Evolutionary conservation across 2,113 vertebrate genomes (phyloP).

Genomic region (Ageneiosus marmoratus): DNA sequence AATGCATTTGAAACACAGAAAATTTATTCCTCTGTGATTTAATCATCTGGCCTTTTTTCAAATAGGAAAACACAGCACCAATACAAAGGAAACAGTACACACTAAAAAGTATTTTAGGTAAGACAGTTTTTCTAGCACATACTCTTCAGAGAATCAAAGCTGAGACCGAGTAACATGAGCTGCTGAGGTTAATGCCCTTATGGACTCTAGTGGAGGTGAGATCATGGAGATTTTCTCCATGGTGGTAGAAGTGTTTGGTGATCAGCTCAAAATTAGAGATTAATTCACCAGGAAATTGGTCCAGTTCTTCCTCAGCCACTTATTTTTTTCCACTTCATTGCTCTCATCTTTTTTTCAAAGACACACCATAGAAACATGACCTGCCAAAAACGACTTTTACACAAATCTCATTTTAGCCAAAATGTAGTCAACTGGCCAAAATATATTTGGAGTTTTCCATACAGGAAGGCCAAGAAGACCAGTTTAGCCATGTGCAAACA

Average conservation of each 20-base stretch:
- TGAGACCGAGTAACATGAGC: conserved; percentile 9
- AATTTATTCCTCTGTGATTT: conserved; percentile 39
- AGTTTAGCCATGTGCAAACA: neutral
- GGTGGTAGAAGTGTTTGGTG: conserved; percentile 16
- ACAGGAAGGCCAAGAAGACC: neutral
- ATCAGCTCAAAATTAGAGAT: conserved; percentile 36
- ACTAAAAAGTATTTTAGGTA: conserved; percentile 6
- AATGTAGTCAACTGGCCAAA: neutral
- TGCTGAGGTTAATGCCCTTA: conserved; percentile 5
- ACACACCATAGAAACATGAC: neutral
- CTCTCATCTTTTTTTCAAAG: conserved; percentile 32
- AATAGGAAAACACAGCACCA: neutral
- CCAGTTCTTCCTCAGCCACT: conserved; percentile 14
- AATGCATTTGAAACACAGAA: neutral
- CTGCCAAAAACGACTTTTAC: conserved; percentile 5
- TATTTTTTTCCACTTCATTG: conserved; percentile 8
- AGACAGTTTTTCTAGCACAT: conserved; percentile 8
- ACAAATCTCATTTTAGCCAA: neutral
- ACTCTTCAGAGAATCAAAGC: neutral
- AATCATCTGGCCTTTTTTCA: conserved; percentile 4
- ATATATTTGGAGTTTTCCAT: neutral
- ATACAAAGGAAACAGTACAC: neutral
- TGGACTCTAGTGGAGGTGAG: conserved; percentile 36
- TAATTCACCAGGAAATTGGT: conserved; percentile 28
- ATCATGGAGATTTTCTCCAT: conserved; percentile 35